Percentiles rank a stretch among this genome's conserved stretches.
These are phyloP conservation scores for Octodonta nipae DNA, from an alignment of 2,888 invertebrate genomes.

Conservation along the genomic window DNA sequence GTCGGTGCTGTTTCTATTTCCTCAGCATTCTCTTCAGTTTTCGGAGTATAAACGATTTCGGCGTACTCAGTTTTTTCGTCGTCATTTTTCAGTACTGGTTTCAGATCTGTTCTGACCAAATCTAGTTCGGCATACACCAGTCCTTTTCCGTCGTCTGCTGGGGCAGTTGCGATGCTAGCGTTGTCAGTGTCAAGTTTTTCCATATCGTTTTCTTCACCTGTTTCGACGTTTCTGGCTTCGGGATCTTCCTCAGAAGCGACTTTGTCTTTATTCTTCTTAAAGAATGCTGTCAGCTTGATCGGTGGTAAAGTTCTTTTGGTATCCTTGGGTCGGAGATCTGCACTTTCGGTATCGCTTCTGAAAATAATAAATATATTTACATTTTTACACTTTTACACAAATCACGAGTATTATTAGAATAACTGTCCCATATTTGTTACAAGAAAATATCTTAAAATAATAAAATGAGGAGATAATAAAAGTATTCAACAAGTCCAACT, in stretches of 20 bases:
- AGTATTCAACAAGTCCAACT: no score
- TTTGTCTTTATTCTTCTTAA: conserved; percentile 24
- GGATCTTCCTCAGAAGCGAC: conserved; percentile 7
- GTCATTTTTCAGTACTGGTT: conserved; percentile 35
- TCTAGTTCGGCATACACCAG: conserved; percentile 64
- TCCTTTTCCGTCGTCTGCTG: conserved; percentile 25
- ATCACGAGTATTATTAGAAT: no score
- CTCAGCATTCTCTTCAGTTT: conserved; percentile 9
- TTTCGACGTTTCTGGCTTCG: conserved; percentile 7
- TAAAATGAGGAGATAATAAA: no score
- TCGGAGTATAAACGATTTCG: conserved; percentile 59
- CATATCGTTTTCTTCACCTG: conserved; percentile 9
- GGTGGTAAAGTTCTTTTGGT: conserved; percentile 16
- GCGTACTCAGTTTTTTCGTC: conserved; percentile 61
- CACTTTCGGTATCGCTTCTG: conserved; percentile 58
- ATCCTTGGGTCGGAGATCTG: conserved; percentile 36
- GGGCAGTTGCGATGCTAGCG: conserved; percentile 2
- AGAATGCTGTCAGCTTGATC: conserved; percentile 25
- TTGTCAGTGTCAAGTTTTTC: not conserved
- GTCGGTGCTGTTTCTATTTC: conserved; percentile 7
- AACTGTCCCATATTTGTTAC: no score
- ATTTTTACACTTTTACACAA: no score
- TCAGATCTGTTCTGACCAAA: conserved; percentile 38
- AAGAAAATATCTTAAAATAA: no score
- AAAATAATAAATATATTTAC: no score